Evolutionary conservation across 1,140 invertebrate genomes (phyloP), one percentile per base, ranked within the genome.

Genomic region (Pogonus chalceus): DNA sequence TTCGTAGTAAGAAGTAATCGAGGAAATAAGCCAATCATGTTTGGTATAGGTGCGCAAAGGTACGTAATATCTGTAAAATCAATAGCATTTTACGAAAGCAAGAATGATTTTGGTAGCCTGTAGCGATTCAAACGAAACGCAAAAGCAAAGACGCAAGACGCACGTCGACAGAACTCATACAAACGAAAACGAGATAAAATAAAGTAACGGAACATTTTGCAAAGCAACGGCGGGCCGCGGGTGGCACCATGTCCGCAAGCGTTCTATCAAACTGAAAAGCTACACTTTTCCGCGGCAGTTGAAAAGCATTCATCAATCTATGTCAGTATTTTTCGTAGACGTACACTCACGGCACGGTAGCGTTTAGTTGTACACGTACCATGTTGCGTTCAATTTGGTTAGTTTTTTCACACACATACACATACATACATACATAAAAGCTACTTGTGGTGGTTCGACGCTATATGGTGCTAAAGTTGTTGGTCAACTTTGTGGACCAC

Each of bases 191-290:
- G 37, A 43, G 37, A 43, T 43, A 43, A 43, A 43, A 43, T 43
- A 43, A 43, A 43, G 18, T 43, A 43, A 43, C 3, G 18, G 37
- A 43, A 43, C 37, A 16, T 43, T 43, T 43, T 43, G 37, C 37
- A 43, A 43, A 43, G 37, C 37, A 43, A 9, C 37, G 37, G 37
- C 37, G n/a, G n/a, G n/a, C n/a, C n/a, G n/a, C n/a, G n/a, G n/a
- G n/a, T n/a, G n/a, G n/a, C n/a, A n/a, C n/a, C n/a, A 43, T 43
- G 37, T 43, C 37, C 37, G 37, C 37, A 43, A 43, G 37, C 37
- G 9, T 43, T 43, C 37, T 43, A 43, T 43, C 37, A 43, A 43
- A 43, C 37, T 43, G 37, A 43, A 43, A 43, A 43, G 37, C 37
- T 43, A 43, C 37, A 43, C 37, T 43, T 43, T 43, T 43, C 37